These are phyloP conservation scores for Clistopyga incitator DNA, from an alignment of 2,888 invertebrate genomes.

Conservation along the genomic window DNA sequence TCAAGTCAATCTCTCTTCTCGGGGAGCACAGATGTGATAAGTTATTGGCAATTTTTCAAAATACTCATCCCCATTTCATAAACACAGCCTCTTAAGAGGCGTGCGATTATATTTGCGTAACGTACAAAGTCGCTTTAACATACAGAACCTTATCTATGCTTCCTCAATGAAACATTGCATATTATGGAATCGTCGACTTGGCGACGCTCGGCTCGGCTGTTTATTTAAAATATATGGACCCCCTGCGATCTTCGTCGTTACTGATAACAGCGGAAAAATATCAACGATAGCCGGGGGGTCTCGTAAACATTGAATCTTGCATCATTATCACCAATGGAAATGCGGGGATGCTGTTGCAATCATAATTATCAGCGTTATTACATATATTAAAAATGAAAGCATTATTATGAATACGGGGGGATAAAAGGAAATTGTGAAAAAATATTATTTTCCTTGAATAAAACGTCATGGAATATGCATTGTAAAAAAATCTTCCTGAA, in stretches of 20 bases:
- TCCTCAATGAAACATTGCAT: constrained; percentile 20
- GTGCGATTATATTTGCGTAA: constrained; percentile 27
- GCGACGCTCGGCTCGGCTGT: neutral
- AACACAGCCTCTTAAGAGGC: neutral
- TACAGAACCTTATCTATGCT: constrained; percentile 30
- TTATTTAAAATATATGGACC: constrained; percentile 26
- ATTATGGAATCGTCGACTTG: constrained; percentile 12
- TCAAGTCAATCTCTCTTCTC: neutral
- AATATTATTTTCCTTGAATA: too few relatives aligned
- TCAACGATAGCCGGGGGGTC: constrained; percentile 11
- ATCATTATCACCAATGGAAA: neutral
- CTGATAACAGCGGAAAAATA: constrained; percentile 26
- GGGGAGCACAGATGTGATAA: constrained; percentile 2
- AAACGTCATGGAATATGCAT: too few relatives aligned
- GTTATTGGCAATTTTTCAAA: constrained; percentile 6
- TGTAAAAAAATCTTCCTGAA: too few relatives aligned
- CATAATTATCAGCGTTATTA: neutral
- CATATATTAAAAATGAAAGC: neutral
- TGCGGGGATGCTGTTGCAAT: neutral
- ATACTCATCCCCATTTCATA: neutral
- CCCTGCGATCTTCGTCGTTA: constrained; percentile 23
- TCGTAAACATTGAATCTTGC: neutral
- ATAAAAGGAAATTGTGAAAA: too few relatives aligned
- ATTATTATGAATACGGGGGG: too few relatives aligned
- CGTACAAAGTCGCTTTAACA: constrained; percentile 39